Evolutionary conservation across 2,888 invertebrate genomes (phyloP).

Genomic region (Prenolepis imparis): DNA sequence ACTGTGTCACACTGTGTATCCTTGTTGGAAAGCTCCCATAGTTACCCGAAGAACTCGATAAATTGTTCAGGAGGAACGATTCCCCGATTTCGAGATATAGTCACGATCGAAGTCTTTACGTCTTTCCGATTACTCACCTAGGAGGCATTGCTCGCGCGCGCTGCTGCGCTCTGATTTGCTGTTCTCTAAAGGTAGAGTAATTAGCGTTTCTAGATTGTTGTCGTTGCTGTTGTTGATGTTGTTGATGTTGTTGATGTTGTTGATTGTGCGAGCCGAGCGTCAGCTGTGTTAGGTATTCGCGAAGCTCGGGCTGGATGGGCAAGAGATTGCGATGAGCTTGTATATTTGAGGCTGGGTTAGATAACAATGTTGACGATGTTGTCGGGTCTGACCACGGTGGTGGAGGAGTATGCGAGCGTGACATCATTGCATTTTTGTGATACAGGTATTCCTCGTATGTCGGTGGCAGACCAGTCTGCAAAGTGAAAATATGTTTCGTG

Average conservation of each 20-base stretch:
- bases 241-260: constrained; percentile 61
- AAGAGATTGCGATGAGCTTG: constrained; percentile 80
- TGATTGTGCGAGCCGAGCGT: constrained; percentile 76
- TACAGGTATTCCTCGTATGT: constrained; percentile 85
- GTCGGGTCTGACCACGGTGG: constrained; percentile 84
- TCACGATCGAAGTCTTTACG: too few species aligned
- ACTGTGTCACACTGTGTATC: too few species aligned
- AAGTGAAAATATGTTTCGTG: constrained; percentile 14
- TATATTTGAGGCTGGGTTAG: constrained; percentile 25
- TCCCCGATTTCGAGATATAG: background rate
- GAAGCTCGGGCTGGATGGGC: constrained; percentile 80
- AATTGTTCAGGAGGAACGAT: constrained; percentile 55
- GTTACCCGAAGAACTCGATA: too few species aligned
- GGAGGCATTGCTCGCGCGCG: constrained; percentile 82
- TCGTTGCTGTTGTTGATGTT: constrained; percentile 64
- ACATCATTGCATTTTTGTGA: constrained; percentile 81
- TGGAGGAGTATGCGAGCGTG: constrained; percentile 85
- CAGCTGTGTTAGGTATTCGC: constrained; percentile 81
- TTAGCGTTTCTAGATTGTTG: constrained; percentile 74
- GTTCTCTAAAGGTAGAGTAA: constrained; percentile 78
- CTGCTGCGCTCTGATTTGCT: constrained; percentile 78
- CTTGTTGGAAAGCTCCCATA: too few species aligned
- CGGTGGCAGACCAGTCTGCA: constrained; percentile 84
- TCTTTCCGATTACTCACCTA: constrained; percentile 76
- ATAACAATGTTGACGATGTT: constrained; percentile 13